Conservation (phyloP, 2,888 invertebrate species). For the Psylliodes chrysocephalus region DNA sequence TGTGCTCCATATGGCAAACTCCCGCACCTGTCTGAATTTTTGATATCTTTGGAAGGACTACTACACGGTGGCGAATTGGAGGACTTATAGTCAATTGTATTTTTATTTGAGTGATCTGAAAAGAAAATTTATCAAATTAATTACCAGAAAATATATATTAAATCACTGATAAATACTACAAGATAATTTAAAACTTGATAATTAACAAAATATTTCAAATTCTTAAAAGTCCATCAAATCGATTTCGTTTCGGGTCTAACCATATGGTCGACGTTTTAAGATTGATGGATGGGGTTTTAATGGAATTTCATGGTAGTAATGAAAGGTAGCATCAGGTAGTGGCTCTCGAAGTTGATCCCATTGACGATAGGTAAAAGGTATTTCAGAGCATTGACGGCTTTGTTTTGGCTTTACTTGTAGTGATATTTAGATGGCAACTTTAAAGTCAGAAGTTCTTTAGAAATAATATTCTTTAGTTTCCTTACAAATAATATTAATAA, state of each 20-base stretch:
- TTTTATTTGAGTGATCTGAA: constrained; percentile 85
- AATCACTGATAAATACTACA: no score
- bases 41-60: constrained; percentile 82
- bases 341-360: constrained; percentile 2
- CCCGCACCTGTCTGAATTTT: constrained; percentile 70
- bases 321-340: constrained; percentile 25
- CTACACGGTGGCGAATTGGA: constrained; percentile 79
- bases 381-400: constrained; percentile 1
- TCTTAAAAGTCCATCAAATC: constrained; percentile 6
- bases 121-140: no score
- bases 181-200: no score
- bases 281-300: constrained; percentile 25
- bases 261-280: constrained; percentile 18
- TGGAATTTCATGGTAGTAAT: constrained; percentile 20
- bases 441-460: no score
- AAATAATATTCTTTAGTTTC: no score
- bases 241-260: constrained; percentile 1
- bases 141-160: no score
- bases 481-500: no score
- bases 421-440: no score
- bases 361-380: neutral
- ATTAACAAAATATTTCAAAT: neutral
- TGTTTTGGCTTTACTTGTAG: constrained; percentile 11
- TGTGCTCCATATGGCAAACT: constrained; percentile 38
- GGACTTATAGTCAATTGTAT: constrained; percentile 87